A percentile compares a stretch with the other conserved stretches of the same genome.
Conservation (phyloP, 2,797 vertebrate species). For the Caiman crocodilus region DNA sequence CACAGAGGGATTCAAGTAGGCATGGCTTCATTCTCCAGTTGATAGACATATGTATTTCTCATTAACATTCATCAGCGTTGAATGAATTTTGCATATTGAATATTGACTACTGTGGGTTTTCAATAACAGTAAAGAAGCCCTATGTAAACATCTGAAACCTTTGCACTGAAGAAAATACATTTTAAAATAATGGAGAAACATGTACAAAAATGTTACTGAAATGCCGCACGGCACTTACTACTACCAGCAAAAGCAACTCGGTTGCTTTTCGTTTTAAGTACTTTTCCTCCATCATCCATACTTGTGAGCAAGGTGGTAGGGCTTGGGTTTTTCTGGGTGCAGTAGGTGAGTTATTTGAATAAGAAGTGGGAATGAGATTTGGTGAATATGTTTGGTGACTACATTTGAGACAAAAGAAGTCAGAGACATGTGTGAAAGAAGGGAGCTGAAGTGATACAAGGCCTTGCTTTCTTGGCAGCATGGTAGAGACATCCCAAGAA, state of each 20-base stretch:
- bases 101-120: not conserved
- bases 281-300: fast-evolving
- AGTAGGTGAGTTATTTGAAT: not conserved
- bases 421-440: not conserved
- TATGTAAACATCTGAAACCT: not conserved
- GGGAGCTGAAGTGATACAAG: not conserved
- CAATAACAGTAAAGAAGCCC: not conserved
- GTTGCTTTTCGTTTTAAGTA: not conserved
- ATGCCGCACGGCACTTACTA: not conserved
- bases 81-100: not conserved
- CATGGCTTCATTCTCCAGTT: fast-evolving
- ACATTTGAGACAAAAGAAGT: not conserved
- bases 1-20: conserved; percentile 5
- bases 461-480: not conserved
- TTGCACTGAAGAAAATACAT: not conserved
- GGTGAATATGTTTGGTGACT: not conserved
- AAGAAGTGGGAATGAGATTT: not conserved
- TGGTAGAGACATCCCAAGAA: not conserved
- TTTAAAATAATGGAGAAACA: not conserved
- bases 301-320: not conserved
- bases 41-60: not conserved
- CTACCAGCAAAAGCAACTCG: not conserved
- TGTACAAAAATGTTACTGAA: not conserved
- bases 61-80: not conserved
- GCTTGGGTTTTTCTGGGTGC: not conserved